These are phyloP conservation scores for Alces alces DNA, from an alignment of 2,113 vertebrate species.

Conservation along the genomic window DNA sequence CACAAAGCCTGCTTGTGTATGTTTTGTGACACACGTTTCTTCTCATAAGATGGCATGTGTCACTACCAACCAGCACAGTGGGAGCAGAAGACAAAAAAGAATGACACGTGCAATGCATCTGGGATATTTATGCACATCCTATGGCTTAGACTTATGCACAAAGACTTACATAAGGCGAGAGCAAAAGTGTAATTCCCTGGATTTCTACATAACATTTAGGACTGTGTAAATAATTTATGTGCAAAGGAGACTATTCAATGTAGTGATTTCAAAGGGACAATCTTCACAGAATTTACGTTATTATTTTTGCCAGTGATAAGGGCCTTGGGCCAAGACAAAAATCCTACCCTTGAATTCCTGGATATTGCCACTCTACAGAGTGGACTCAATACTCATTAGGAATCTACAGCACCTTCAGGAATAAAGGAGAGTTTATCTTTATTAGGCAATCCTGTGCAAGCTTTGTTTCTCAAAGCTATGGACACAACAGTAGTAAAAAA, in stretches of 20 bases:
- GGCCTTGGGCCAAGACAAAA: not conserved
- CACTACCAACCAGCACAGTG: too few relatives aligned
- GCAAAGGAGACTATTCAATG: not conserved
- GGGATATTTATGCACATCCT: too few relatives aligned
- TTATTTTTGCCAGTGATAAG: not conserved
- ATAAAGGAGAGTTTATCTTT: conserved; percentile 21
- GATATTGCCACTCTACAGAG: not conserved
- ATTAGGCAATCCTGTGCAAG: not conserved
- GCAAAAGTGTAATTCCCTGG: not conserved
- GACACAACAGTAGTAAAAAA: not conserved
- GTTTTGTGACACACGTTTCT: not conserved
- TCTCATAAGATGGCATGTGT: not conserved
- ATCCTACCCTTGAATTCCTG: not conserved
- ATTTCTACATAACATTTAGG: not conserved
- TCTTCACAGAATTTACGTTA: not conserved
- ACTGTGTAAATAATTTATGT: not conserved
- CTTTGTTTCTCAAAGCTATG: not conserved
- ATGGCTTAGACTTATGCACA: not conserved
- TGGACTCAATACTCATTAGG: not conserved
- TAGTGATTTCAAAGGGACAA: not conserved
- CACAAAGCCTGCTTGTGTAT: not conserved
- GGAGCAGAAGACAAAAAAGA: not conserved
- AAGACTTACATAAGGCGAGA: not conserved
- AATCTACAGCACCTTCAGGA: not conserved
- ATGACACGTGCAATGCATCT: not conserved